phyloP scores from a whole-genome alignment of 2,113 vertebrate species.

The Paradisaea rubra region DNA sequence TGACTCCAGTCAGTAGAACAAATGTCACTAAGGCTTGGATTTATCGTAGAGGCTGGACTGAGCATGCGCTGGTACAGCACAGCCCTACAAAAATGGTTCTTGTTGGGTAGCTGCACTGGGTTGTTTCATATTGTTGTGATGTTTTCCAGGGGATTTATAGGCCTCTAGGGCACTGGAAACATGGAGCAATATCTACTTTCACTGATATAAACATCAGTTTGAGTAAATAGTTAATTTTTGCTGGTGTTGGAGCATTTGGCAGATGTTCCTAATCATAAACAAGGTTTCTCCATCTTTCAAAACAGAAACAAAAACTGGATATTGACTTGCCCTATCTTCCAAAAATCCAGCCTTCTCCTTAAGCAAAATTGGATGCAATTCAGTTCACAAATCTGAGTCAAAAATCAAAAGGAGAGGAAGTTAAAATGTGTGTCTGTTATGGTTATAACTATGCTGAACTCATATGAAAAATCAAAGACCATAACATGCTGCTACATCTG shows the following conservation, averaged over 20 bases:
- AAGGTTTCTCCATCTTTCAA: neutral
- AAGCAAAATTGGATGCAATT: neutral
- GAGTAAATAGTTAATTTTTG: conserved; percentile 49
- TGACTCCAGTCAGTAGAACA: neutral
- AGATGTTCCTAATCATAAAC: neutral
- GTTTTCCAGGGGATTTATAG: conserved; percentile 37
- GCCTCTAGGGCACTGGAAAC: conserved; percentile 6
- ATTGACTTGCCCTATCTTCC: neutral
- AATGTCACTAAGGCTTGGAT: neutral
- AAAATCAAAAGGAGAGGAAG: neutral
- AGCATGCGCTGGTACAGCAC: neutral
- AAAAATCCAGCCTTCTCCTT: neutral
- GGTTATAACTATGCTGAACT: neutral
- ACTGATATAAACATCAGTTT: conserved; percentile 10
- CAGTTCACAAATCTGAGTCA: neutral
- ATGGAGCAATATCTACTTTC: conserved; percentile 12
- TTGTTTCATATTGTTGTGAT: conserved; percentile 8
- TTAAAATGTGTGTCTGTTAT: neutral
- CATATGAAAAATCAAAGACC: neutral
- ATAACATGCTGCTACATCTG: neutral
- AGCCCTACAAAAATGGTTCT: neutral
- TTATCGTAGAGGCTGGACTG: neutral
- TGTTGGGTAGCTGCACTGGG: neutral
- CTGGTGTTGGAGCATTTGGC: conserved; percentile 4
- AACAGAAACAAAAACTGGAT: neutral